Evolutionary conservation across 1,140 invertebrate species (phyloP).

Genomic region (Hyposmocoma kahamanoa): DNA sequence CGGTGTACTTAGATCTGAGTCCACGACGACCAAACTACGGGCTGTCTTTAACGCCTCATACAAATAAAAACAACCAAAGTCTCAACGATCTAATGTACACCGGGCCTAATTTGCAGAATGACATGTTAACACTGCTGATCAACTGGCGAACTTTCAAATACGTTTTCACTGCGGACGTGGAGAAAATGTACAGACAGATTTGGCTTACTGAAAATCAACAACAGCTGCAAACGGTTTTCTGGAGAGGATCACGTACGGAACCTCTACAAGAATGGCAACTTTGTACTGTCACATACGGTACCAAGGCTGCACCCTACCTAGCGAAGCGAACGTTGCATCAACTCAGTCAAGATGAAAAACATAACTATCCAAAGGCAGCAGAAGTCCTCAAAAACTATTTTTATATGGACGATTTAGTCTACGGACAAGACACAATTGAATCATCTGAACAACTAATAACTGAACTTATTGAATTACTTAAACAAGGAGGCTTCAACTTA

Average conservation of each 20-base stretch:
- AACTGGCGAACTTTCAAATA: conserved; percentile 31
- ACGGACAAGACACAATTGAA: conserved; percentile 8
- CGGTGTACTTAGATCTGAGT: conserved; percentile 3
- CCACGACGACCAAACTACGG: conserved; percentile 5
- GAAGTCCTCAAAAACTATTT: conserved; percentile 8
- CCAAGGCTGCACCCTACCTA: conserved; percentile 32
- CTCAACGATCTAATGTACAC: conserved; percentile 28
- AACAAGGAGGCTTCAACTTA: conserved; percentile 20
- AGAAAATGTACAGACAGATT: conserved; percentile 41
- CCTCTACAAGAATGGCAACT: too few species aligned
- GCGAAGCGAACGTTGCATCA: conserved; percentile 15
- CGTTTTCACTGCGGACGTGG: conserved; percentile 40
- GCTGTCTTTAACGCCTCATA: conserved; percentile 18
- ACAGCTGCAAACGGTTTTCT: conserved; percentile 39
- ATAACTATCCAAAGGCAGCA: conserved; percentile 9
- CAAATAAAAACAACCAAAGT: conserved; percentile 16
- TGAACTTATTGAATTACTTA: conserved; percentile 25
- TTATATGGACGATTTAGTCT: conserved; percentile 8
- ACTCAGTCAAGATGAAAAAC: not conserved
- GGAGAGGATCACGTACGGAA: conserved; percentile 34
- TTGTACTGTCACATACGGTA: too few species aligned
- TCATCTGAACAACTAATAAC: conserved; percentile 18
- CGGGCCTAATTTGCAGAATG: conserved; percentile 38
- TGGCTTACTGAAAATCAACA: conserved; percentile 8
- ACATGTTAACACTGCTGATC: conserved; percentile 22